These are phyloP conservation scores for Penaeus monodon DNA, from an alignment of 2,888 invertebrate species.

Conservation along the genomic window DNA sequence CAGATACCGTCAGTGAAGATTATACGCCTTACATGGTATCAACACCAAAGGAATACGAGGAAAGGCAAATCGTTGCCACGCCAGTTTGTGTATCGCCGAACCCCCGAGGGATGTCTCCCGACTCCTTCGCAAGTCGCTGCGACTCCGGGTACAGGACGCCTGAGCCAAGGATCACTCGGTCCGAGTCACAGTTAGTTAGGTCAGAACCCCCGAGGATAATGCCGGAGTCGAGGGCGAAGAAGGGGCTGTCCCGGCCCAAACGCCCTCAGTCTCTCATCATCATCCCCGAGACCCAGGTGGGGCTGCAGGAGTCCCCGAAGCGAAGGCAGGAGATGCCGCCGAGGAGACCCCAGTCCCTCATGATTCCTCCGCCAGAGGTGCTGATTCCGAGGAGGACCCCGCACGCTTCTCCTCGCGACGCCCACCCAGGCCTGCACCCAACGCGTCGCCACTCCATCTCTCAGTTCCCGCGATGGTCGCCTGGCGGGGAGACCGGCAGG, in stretches of 20 bases:
- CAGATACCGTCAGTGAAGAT: conserved; percentile 49
- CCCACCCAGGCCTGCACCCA: not conserved
- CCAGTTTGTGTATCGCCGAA: not conserved
- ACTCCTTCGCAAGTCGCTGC: not conserved
- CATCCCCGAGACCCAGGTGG: conserved; percentile 26
- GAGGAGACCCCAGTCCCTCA: not conserved
- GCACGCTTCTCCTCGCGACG: not conserved
- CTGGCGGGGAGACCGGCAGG: not conserved
- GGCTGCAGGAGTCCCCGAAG: not conserved
- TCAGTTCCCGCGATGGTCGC: not conserved
- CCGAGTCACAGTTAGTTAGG: not conserved
- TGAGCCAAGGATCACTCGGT: not conserved
- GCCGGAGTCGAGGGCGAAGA: not conserved
- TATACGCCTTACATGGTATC: conserved; percentile 40
- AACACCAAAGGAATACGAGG: not conserved
- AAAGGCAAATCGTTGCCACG: not conserved
- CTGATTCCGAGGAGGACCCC: conserved; percentile 3
- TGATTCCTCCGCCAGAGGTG: not conserved
- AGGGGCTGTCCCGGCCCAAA: not conserved
- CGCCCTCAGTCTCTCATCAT: conserved; percentile 36
- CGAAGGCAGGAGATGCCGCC: not conserved
- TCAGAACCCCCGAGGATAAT: not conserved
- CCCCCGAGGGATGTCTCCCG: not conserved
- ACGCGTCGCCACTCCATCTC: not conserved
- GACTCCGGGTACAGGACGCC: too few relatives aligned